phyloP scores from a whole-genome alignment of 2,888 invertebrate species.

The Flexamia atlantica region DNA sequence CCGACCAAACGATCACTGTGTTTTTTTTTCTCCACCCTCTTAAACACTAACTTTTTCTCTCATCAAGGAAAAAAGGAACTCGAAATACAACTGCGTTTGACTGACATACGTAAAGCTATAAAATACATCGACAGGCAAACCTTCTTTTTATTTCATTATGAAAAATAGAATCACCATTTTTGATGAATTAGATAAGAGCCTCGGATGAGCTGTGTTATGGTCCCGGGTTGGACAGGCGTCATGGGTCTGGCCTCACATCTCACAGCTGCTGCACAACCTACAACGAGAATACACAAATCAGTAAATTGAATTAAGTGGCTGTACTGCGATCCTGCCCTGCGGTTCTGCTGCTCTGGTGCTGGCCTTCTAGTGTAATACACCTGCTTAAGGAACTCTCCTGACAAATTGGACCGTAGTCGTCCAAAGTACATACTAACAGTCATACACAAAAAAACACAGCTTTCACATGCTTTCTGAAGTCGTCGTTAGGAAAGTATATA shows the following conservation, averaged over 20 bases:
- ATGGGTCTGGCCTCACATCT: constrained; percentile 52
- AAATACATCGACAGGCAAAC: constrained; percentile 48
- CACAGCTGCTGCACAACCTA: constrained; percentile 54
- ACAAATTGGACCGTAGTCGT: too few relatives aligned
- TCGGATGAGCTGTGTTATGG: constrained; percentile 50
- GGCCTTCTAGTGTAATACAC: too few relatives aligned
- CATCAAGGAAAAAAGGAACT: constrained; percentile 46
- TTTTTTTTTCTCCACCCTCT: constrained; percentile 2
- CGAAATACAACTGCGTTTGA: constrained; percentile 48
- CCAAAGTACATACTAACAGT: too few relatives aligned
- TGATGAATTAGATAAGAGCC: constrained; percentile 47
- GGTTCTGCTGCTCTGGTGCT: too few relatives aligned
- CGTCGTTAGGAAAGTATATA: too few relatives aligned
- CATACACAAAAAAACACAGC: too few relatives aligned
- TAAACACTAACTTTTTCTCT: constrained; percentile 35
- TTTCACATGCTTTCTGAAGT: too few relatives aligned
- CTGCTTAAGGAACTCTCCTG: too few relatives aligned
- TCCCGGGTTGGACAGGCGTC: constrained; percentile 60
- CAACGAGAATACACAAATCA: too few relatives aligned
- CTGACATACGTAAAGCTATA: constrained; percentile 54
- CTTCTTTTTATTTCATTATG: constrained; percentile 46
- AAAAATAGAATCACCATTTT: constrained; percentile 54
- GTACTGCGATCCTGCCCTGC: too few relatives aligned
- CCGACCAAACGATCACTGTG: constrained; percentile 26
- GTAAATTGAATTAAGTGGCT: too few relatives aligned